Evolutionary conservation across 2,888 invertebrate species (phyloP).

Genomic region (Neoaliturus tenellus): DNA sequence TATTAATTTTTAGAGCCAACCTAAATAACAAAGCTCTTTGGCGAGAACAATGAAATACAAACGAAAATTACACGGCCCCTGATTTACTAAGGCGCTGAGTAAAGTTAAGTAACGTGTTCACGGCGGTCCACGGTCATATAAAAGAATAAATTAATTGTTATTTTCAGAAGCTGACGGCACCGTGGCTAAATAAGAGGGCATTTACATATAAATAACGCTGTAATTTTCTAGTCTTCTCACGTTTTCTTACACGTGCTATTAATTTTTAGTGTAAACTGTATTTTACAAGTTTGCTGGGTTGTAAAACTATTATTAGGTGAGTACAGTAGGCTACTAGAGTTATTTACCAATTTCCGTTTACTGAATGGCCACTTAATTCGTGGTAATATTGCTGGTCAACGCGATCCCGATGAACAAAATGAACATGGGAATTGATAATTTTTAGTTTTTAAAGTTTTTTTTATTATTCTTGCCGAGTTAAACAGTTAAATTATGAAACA

Average conservation of each 20-base stretch:
- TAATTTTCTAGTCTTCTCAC: neutral
- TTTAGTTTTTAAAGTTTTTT: too few relatives aligned
- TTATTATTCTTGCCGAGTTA: too few relatives aligned
- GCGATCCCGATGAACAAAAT: too few relatives aligned
- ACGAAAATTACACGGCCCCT: neutral
- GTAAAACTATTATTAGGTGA: too few relatives aligned
- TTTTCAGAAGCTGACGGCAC: neutral
- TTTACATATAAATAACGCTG: slow-evolving; percentile 9
- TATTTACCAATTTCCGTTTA: too few relatives aligned
- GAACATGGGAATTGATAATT: too few relatives aligned
- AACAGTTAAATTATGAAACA: too few relatives aligned
- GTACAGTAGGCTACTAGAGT: too few relatives aligned
- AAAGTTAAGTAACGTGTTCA: neutral
- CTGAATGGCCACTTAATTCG: too few relatives aligned
- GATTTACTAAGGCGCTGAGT: neutral
- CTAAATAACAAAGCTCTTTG: neutral
- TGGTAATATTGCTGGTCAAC: too few relatives aligned
- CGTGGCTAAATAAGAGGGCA: neutral
- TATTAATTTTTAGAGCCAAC: slow-evolving; percentile 6
- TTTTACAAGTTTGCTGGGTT: neutral
- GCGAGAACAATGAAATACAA: neutral
- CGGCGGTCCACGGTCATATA: neutral
- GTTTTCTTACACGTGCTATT: neutral
- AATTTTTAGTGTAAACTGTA: neutral
- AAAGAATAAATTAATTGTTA: slow-evolving; percentile 24